Base-by-base conservation (phyloP, 2,888 invertebrate species). In the Nomada hirtipes region DNA sequence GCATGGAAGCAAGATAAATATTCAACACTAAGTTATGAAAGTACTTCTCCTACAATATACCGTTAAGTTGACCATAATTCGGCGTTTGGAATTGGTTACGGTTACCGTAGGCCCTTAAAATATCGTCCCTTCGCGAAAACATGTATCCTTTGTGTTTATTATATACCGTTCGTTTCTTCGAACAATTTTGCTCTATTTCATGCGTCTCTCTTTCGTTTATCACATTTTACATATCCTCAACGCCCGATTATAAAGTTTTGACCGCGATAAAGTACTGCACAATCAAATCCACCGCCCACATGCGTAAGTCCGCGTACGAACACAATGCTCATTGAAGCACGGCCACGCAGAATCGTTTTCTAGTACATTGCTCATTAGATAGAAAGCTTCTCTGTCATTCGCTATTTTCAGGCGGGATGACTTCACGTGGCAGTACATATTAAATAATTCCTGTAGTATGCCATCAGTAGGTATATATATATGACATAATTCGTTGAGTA, bases 331-430 rank as follows among this genome's bases (percentile, higher is more conserved):
- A 7, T 11, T 20, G 55, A 44, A 13, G 23, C 36, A 53, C 13
- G 7, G 36, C 26, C 57, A 26, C 52, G 36, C 61, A 53, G 55
- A 61, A 26, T 64, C 63, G 4, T 76, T 47, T 29, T 52, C 18
- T 53, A 10, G 47, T 61, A 23, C 63, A 53, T 71, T 65, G n/a
- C 61, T 20, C 36, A 44, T 57, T 4, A 42, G 47, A 53, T 55
- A 68, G 68, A 67, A 68, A 65, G 36, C 26, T 36, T 36, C 7
- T 18, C 53, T 83, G 87, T 88, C 89, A 89, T 74, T 84, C 36
- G 53, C 70, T 89, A 89, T 89, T 89, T 88, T 72, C 84, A 86
- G 84, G 63, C 23, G 29, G 53, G 76, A 77, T 89, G 88, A 89
- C 79, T 85, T 89, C 89, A 89, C 82, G 26, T 55, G 9, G 52